Conservation (phyloP, 2,888 invertebrate genomes). For the Drosophila affinis region DNA sequence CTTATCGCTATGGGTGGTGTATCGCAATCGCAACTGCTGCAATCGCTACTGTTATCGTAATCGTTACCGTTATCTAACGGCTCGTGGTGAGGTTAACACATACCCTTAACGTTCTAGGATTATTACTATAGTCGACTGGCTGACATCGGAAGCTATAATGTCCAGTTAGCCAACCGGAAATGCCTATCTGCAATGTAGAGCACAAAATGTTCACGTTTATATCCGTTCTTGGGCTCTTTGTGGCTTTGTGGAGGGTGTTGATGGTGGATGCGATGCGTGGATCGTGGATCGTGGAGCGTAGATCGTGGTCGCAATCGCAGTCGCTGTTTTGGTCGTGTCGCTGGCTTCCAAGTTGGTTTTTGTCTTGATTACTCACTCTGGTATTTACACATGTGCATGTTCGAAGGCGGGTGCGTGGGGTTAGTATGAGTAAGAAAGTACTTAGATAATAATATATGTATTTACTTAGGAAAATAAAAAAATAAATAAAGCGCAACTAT, state of each 20-base stretch:
- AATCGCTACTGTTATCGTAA: constrained; percentile 39
- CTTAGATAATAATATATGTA: constrained; percentile 51
- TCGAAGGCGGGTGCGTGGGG: constrained; percentile 27
- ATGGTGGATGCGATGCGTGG: too few relatives aligned
- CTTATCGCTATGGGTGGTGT: constrained; percentile 18
- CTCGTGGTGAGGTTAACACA: constrained; percentile 80
- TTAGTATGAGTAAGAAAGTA: constrained; percentile 64
- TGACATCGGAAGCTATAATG: constrained; percentile 98
- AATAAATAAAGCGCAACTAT: constrained; percentile 24
- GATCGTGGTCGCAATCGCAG: constrained; percentile 11
- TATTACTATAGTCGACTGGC: constrained; percentile 97
- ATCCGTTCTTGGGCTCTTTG: not conserved
- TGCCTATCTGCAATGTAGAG: constrained; percentile 89
- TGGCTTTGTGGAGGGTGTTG: too few relatives aligned
- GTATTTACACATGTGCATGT: constrained; percentile 52
- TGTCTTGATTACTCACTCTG: constrained; percentile 25
- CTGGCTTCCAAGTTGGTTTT: constrained; percentile 1
- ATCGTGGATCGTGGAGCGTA: too few relatives aligned
- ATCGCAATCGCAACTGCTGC: constrained; percentile 3
- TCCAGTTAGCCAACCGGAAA: constrained; percentile 97
- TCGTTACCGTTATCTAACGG: constrained; percentile 57
- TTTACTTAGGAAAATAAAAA: constrained; percentile 36
- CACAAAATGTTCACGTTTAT: constrained; percentile 45
- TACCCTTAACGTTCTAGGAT: constrained; percentile 96
- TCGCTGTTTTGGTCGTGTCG: constrained; percentile 19